phyloP scores from a whole-genome alignment of 2,888 invertebrate species.

The Drosophila eohydei region DNA sequence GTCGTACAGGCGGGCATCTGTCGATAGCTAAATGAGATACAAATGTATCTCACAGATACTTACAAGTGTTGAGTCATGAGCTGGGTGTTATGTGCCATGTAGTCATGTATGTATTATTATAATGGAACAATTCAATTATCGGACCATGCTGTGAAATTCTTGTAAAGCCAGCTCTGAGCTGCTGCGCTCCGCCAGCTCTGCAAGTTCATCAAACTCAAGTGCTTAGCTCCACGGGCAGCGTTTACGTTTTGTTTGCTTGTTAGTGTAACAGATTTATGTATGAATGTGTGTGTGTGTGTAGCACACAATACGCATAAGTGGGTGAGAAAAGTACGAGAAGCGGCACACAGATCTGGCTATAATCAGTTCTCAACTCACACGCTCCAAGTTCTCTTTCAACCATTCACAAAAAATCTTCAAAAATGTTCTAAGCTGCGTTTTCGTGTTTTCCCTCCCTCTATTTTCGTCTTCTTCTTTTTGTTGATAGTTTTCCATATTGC shows the following conservation, averaged over 20 bases:
- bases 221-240: conserved; percentile 20
- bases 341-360: conserved; percentile 18
- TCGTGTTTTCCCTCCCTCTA: conserved; percentile 17
- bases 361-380: conserved; percentile 28
- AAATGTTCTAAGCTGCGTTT: conserved; percentile 40
- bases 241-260: conserved; percentile 62
- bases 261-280: conserved; percentile 66
- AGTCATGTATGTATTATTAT: conserved; percentile 43
- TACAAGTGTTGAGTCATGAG: conserved; percentile 70
- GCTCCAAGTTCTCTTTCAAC: conserved; percentile 36
- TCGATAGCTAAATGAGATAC: conserved; percentile 49
- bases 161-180: conserved; percentile 14
- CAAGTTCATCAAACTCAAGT: conserved; percentile 76
- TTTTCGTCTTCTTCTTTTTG: conserved; percentile 20
- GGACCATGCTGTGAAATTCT: conserved; percentile 58
- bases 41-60: conserved; percentile 57
- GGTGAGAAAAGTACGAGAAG: conserved; percentile 46
- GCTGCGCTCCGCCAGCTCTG: conserved; percentile 11
- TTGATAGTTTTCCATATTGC: conserved; percentile 71
- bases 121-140: conserved; percentile 77
- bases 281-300: conserved; percentile 27
- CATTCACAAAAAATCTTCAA: conserved; percentile 47
- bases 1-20: conserved; percentile 38
- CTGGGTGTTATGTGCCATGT: conserved; percentile 12
- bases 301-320: conserved; percentile 39